These are phyloP conservation scores for Gila orcuttii DNA, from an alignment of 2,113 vertebrate genomes.

Conservation along the genomic window DNA sequence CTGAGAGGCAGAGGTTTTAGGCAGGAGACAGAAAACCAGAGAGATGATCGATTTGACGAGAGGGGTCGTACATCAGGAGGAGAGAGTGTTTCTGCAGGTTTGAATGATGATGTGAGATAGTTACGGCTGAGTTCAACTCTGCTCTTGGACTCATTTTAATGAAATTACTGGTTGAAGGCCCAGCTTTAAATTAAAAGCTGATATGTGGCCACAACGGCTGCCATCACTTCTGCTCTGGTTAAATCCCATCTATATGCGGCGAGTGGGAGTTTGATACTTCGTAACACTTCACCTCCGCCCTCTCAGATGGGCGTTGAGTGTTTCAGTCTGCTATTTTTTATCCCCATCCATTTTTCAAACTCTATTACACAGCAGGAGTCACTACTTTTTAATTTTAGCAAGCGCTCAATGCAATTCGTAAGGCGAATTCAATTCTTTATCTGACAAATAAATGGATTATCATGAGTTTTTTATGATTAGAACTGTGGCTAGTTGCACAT, in stretches of 20 bases:
- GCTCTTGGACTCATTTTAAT: constrained; percentile 38
- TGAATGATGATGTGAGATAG: constrained; percentile 28
- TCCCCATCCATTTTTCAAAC: constrained; percentile 25
- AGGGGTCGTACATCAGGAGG: constrained; percentile 27
- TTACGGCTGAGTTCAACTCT: constrained; percentile 35
- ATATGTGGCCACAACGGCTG: constrained; percentile 36
- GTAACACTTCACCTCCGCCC: constrained; percentile 3
- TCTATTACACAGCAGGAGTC: background rate
- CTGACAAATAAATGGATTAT: constrained; percentile 10
- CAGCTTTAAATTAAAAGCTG: constrained; percentile 47
- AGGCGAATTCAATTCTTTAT: background rate
- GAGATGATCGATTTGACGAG: constrained; percentile 36
- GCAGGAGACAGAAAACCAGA: constrained; percentile 34
- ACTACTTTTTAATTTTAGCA: constrained; percentile 27
- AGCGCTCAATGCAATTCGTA: background rate
- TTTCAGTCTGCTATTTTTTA: background rate
- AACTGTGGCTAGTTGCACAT: constrained; percentile 12
- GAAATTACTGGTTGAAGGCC: constrained; percentile 48
- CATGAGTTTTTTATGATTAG: constrained; percentile 9
- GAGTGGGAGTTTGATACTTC: constrained; percentile 26
- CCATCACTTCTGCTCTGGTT: constrained; percentile 42
- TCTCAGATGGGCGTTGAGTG: background rate
- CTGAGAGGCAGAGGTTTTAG: constrained; percentile 44
- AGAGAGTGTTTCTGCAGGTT: constrained; percentile 34
- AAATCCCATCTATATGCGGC: constrained; percentile 31